Percentiles rank a stretch among this genome's conserved stretches.
Conservation (phyloP, 2,888 invertebrate species). For the Lasiommata megera region DNA sequence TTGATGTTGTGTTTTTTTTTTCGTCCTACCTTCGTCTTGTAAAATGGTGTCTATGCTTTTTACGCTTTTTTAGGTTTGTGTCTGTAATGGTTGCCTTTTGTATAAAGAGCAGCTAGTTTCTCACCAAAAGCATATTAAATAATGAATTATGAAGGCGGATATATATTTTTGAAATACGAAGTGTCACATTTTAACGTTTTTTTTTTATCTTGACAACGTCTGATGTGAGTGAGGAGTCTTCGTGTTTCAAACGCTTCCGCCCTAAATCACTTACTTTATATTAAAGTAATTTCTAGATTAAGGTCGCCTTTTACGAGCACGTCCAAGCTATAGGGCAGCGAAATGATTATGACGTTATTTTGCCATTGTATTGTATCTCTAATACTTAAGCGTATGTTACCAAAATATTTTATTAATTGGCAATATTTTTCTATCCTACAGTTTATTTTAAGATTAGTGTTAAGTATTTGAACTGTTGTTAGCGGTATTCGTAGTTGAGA, state of each 20-base stretch:
- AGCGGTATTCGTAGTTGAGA: background rate
- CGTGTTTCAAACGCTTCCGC: background rate
- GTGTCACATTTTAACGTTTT: background rate
- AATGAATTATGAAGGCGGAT: background rate
- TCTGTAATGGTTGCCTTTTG: background rate
- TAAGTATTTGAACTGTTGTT: background rate
- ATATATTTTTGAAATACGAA: background rate
- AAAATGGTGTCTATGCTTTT: background rate
- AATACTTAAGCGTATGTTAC: constrained; percentile 43
- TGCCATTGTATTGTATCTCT: constrained; percentile 46
- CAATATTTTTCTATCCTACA: constrained; percentile 43
- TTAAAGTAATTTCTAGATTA: constrained; percentile 63
- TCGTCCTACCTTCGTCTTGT: background rate
- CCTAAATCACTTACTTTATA: constrained; percentile 55
- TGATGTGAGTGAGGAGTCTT: no score
- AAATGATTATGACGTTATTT: constrained; percentile 44
- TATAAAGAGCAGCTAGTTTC: constrained; percentile 23
- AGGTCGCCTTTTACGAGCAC: constrained; percentile 64
- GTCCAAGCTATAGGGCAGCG: constrained; percentile 62
- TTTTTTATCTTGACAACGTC: no score
- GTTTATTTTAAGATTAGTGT: constrained; percentile 37
- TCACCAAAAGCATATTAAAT: constrained; percentile 27
- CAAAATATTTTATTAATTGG: constrained; percentile 43
- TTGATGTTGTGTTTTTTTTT: background rate
- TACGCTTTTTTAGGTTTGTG: background rate